These are phyloP conservation scores for Antitype chi DNA, from an alignment of 2,888 invertebrate genomes.

Conservation along the genomic window DNA sequence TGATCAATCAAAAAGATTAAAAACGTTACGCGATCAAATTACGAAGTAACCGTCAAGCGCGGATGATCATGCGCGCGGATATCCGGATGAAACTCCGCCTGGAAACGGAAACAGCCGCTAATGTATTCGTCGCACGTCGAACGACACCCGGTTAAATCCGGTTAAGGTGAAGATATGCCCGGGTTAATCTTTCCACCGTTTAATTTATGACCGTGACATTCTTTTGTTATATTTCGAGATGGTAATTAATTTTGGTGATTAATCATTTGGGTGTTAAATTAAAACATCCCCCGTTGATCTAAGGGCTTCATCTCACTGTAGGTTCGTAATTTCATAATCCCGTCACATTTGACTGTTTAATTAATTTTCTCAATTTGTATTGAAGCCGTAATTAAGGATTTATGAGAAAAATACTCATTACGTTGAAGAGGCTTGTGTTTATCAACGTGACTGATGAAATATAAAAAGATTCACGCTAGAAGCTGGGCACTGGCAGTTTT, in stretches of 20 bases:
- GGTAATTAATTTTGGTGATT: constrained; percentile 70
- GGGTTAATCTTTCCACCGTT: constrained; percentile 84
- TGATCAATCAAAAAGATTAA: constrained; percentile 70
- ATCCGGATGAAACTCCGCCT: constrained; percentile 77
- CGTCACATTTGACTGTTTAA: constrained; percentile 58
- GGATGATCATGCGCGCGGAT: constrained; percentile 80
- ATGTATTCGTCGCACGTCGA: constrained; percentile 87
- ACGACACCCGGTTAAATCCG: constrained; percentile 86
- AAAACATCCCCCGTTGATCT: constrained; percentile 52
- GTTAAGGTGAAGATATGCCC: constrained; percentile 87
- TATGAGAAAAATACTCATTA: constrained; percentile 28
- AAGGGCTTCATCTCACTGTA: constrained; percentile 46
- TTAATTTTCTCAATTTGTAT: constrained; percentile 56
- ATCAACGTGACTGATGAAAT: background rate
- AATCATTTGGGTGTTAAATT: constrained; percentile 62
- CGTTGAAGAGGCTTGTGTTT: constrained; percentile 1
- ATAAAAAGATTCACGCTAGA: background rate
- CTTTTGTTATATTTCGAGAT: constrained; percentile 73
- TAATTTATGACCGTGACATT: constrained; percentile 84
- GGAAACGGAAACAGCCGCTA: constrained; percentile 76
- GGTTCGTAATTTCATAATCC: constrained; percentile 53
- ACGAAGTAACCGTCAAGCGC: constrained; percentile 73
- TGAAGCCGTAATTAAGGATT: constrained; percentile 46
- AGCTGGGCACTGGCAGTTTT: too few species aligned
- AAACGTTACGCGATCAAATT: constrained; percentile 73